These are phyloP conservation scores for Kuschelorhynchus macadamiae DNA, from an alignment of 2,888 invertebrate genomes.

Conservation along the genomic window DNA sequence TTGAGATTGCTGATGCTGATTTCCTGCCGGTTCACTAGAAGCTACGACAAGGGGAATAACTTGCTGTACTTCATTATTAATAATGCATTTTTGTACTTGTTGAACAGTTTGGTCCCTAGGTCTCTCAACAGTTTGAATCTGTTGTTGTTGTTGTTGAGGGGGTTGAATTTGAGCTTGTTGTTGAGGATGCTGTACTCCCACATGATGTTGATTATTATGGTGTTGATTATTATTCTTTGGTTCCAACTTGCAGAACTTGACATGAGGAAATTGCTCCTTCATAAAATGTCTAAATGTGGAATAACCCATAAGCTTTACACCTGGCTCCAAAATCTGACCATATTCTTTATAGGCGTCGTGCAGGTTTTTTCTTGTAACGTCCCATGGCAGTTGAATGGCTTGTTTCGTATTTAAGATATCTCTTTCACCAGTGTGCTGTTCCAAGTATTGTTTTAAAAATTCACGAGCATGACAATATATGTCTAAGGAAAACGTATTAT, in stretches of 20 bases:
- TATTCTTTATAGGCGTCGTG: constrained; percentile 83
- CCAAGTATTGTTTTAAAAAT: constrained; percentile 81
- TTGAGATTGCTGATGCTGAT: constrained; percentile 75
- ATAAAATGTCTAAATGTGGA: constrained; percentile 85
- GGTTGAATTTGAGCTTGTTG: constrained; percentile 68
- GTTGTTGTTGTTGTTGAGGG: constrained; percentile 60
- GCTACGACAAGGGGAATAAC: constrained; percentile 77
- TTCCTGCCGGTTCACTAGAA: constrained; percentile 63
- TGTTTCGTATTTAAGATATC: constrained; percentile 71
- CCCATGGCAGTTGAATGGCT: constrained; percentile 72
- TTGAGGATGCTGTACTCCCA: neutral
- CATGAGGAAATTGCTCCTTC: constrained; percentile 86
- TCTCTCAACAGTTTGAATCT: constrained; percentile 69
- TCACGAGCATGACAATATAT: constrained; percentile 85
- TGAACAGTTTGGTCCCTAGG: constrained; percentile 68
- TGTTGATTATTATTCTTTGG: constrained; percentile 70
- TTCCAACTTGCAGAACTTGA: constrained; percentile 77
- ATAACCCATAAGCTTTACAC: constrained; percentile 84
- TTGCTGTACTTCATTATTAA: constrained; percentile 73
- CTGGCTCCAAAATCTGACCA: constrained; percentile 78
- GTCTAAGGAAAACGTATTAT: constrained; percentile 84
- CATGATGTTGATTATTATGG: constrained; percentile 54
- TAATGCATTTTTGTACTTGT: constrained; percentile 72
- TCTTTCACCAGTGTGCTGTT: constrained; percentile 74
- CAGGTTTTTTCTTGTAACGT: constrained; percentile 78